These are phyloP conservation scores for Hypanus sabinus DNA, from an alignment of 2,113 vertebrate genomes.

Conservation along the genomic window DNA sequence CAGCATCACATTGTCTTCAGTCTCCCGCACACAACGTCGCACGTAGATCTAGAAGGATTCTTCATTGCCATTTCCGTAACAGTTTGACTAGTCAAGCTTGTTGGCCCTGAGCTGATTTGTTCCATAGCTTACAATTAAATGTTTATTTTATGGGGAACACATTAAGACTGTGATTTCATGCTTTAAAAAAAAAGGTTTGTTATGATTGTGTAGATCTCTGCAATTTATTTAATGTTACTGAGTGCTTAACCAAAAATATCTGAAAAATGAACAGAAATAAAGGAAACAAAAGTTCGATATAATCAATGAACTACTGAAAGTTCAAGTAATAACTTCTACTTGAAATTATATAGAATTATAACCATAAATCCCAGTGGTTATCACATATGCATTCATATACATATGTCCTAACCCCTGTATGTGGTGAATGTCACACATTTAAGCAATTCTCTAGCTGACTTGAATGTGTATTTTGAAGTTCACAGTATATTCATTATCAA, in stretches of 20 bases:
- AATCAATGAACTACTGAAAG: background rate
- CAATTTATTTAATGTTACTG: background rate
- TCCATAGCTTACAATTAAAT: background rate
- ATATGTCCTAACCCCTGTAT: background rate
- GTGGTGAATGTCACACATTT: background rate
- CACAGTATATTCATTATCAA: no score
- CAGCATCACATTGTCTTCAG: no score
- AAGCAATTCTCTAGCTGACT: background rate
- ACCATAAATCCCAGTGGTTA: background rate
- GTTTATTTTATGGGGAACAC: background rate
- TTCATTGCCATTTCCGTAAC: no score
- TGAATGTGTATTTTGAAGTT: background rate
- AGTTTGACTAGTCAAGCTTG: no score
- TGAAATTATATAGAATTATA: background rate
- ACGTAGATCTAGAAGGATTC: no score
- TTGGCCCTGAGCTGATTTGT: background rate
- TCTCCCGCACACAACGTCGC: no score
- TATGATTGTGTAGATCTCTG: background rate
- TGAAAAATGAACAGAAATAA: background rate
- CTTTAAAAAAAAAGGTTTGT: background rate
- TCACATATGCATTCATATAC: background rate
- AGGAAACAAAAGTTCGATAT: background rate
- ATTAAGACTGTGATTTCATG: background rate
- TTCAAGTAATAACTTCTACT: background rate
- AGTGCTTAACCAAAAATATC: background rate